Percentiles rank a stretch among this genome's conserved stretches.
phyloP scores from a whole-genome alignment of 1,140 invertebrate genomes.

The Tetragnatha versicolor region DNA sequence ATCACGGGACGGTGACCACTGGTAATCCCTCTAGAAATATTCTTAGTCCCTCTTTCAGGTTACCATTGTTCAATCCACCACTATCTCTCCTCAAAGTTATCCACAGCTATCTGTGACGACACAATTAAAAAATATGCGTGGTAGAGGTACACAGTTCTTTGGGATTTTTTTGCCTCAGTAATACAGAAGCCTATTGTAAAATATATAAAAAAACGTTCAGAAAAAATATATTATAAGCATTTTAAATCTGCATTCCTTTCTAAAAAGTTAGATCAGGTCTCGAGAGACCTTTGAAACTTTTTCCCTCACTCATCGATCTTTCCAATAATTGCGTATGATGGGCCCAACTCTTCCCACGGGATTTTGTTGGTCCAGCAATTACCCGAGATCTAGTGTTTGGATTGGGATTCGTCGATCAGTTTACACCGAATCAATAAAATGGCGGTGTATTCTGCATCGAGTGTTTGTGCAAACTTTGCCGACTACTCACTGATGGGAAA shows the following conservation, averaged over 20 bases:
- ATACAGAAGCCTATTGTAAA: background rate
- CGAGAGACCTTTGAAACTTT: background rate
- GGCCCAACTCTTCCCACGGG: conserved; percentile 1
- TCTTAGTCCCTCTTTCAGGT: too few relatives aligned
- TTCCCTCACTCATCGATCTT: conserved; percentile 6
- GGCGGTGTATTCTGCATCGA: conserved; percentile 4
- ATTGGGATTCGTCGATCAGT: conserved; percentile 24
- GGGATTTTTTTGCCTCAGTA: background rate
- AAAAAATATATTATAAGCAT: background rate
- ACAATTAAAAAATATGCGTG: too few relatives aligned
- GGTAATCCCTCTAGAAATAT: too few relatives aligned
- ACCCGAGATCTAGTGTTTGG: conserved; percentile 21
- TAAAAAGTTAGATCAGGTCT: background rate
- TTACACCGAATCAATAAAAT: conserved; percentile 29
- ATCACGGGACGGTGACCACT: too few relatives aligned
- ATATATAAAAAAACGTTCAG: too few relatives aligned
- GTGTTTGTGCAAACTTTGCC: conserved; percentile 31
- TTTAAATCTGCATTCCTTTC: background rate
- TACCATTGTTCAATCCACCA: too few relatives aligned
- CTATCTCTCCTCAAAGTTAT: too few relatives aligned
- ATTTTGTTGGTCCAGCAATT: conserved; percentile 17
- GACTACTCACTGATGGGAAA: conserved; percentile 10
- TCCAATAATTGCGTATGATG: background rate
- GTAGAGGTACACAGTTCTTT: too few relatives aligned
- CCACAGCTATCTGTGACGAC: too few relatives aligned